Conservation (phyloP, 2,888 invertebrate species). For the Hyposoter didymator region DNA sequence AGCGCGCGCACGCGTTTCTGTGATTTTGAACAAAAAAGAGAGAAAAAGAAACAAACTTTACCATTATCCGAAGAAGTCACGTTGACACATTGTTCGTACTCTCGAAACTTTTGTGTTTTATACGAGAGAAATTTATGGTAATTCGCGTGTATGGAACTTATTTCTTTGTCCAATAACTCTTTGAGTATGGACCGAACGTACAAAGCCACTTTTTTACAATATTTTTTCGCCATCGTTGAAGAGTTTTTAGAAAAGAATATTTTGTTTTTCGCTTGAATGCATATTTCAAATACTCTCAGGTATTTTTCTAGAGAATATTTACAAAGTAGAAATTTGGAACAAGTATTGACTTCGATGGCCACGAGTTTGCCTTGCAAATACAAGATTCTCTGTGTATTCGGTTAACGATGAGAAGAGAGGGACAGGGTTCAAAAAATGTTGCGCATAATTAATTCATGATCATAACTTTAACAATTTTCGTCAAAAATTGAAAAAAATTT, state of each 20-base stretch:
- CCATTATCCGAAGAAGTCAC: slow-evolving; percentile 69
- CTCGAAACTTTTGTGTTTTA: slow-evolving; percentile 9
- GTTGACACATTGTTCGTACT: slow-evolving; percentile 67
- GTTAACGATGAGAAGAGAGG: slow-evolving; percentile 9
- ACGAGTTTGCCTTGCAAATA: slow-evolving; percentile 17
- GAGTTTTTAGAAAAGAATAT: slow-evolving; percentile 25
- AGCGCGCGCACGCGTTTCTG: slow-evolving; percentile 72
- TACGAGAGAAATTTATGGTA: slow-evolving; percentile 19
- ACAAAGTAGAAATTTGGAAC: background rate
- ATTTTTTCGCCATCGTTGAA: slow-evolving; percentile 35
- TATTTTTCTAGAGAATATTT: background rate
- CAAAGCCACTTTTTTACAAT: background rate
- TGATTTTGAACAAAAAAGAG: slow-evolving; percentile 70
- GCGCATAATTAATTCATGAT: background rate
- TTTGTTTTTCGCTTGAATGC: slow-evolving; percentile 15
- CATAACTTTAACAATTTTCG: slow-evolving; percentile 31
- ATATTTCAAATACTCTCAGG: background rate
- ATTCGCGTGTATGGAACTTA: slow-evolving; percentile 24
- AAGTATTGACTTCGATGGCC: slow-evolving; percentile 22
- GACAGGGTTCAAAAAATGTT: slow-evolving; percentile 25
- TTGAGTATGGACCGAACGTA: background rate
- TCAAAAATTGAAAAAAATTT: background rate
- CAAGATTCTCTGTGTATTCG: slow-evolving; percentile 24
- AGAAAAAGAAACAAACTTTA: slow-evolving; percentile 61
- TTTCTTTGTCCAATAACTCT: slow-evolving; percentile 16